Percentiles rank a stretch among this genome's conserved stretches.
phyloP scores from a whole-genome alignment of 2,888 invertebrate genomes.

The Crematogaster levior region DNA sequence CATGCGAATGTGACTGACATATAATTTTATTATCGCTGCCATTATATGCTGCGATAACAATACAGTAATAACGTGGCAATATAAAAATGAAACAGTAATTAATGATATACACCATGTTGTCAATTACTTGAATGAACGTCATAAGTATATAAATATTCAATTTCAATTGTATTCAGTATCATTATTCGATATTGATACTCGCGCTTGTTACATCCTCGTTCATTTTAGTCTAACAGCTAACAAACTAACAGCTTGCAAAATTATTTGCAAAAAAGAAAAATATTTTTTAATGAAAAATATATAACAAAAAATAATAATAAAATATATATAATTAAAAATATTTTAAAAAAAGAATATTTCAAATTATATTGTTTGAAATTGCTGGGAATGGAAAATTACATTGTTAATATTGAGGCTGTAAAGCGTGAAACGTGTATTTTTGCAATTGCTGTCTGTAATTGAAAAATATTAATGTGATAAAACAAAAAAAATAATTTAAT shows the following conservation, averaged over 20 bases:
- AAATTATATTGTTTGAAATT: neutral
- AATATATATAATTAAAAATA: neutral
- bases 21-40: conserved; percentile 25
- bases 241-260: neutral
- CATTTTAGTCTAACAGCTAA: no score
- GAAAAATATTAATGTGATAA: neutral
- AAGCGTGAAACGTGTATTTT: no score
- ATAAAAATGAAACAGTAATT: neutral
- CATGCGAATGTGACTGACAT: conserved; percentile 18
- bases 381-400: neutral
- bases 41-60: neutral
- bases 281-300: neutral
- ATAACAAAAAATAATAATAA: no score
- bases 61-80: neutral
- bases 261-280: neutral
- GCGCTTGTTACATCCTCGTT: neutral
- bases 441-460: neutral
- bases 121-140: neutral
- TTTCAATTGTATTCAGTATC: neutral
- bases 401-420: neutral
- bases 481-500: neutral
- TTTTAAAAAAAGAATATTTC: neutral
- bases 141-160: neutral
- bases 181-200: neutral
- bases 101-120: neutral